Evolutionary conservation across 1,140 invertebrate genomes (phyloP), one percentile per base, ranked within the genome.

Genomic region (Pogonomyrmex californicus): DNA sequence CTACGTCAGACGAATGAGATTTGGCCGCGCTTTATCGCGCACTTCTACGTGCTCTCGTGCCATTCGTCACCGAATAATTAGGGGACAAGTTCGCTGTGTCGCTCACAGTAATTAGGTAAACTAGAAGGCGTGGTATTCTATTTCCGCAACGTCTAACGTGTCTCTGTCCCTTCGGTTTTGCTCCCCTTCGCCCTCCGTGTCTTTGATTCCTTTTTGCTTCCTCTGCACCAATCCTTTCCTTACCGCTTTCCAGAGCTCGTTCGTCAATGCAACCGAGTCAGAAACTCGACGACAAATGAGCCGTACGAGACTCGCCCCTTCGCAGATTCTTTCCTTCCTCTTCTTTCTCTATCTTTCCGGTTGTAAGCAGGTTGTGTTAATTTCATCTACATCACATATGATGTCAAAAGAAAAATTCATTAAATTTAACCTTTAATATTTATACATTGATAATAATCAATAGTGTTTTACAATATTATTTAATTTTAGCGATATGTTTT

Each of bases 11-110:
- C 88, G 87, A 90, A 90, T 90, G 89, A 92, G 91, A 93, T 93
- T 93, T 93, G 93, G 91, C 82, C 86, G 87, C 58, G 88, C 62
- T 93, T 93, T 91, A 93, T 93, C 91, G 92, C 87, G 77, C 78
- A 82, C 76, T 85, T 91, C 88, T 88, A 70, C 86, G 81, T 81
- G 85, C 77, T 71, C 85, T 88, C 79, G 58, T 73, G 85, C 88
- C 92, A 94, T 94, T 93, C 86, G 92, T 94, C 93, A 94, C 88
- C 86, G 87, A 93, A 94, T 94, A 94, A 94, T 94, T 94, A 94
- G 94, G 89, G 91, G 94, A 94, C 93, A 93, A 94, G 93, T 92
- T 92, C 92, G 90, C 89, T 86, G 90, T 33, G 87, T n/a, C n/a
- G 91, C 93, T 92, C 91, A 83, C 86, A 76, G 93, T 93, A 94